Base-by-base conservation (phyloP, 1,140 invertebrate species). In the Bombus waltoni region DNA sequence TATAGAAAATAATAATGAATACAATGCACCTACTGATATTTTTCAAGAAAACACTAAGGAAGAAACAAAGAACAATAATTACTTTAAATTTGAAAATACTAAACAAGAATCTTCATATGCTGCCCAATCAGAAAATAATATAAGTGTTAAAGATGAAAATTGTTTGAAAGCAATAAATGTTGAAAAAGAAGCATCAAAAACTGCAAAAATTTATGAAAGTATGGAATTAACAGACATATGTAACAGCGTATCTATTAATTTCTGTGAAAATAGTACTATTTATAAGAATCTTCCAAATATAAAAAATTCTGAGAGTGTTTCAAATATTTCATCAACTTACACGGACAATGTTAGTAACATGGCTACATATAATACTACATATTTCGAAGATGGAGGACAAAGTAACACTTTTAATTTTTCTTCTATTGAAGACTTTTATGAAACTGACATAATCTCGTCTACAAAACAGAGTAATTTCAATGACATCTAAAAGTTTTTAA, bases 1-100 rank as follows among this genome's bases (percentile, higher is more conserved):
- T 35, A 38, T 82, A 40, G 81, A 82, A 75, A 28, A 82, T 28
- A 76, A 74, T 18, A 18, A 11, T 40, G 25, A 15, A 40, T 57
- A 25, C 57, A 81, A 81, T 11, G 9, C 9, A 53, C 18, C 13
- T 57, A 40, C 2, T 25, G 11, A 81, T 42, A 32, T 72, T 79
- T 44, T 10, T 8, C 32, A 5, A 38, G 10, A 81, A 35, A 28
- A 40, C 32, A 11, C 1, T 40, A 25, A 81, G 10, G 28, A 71
- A 40, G 4, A 72, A 15, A 40, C 53, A 25, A 53, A 71, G 6
- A 40, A 57, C 8, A 81, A 42, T 42, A 81, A 25, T 13, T 28
- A 25, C 42, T 59, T 22, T 62, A 15, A 81, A 25, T 28, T 22
- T 42, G 15, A 32, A 71, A 25, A 53, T 70, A 28, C 28, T 6